Conservation (phyloP, 2,797 vertebrate species). For the Chromobotia macracanthus region DNA sequence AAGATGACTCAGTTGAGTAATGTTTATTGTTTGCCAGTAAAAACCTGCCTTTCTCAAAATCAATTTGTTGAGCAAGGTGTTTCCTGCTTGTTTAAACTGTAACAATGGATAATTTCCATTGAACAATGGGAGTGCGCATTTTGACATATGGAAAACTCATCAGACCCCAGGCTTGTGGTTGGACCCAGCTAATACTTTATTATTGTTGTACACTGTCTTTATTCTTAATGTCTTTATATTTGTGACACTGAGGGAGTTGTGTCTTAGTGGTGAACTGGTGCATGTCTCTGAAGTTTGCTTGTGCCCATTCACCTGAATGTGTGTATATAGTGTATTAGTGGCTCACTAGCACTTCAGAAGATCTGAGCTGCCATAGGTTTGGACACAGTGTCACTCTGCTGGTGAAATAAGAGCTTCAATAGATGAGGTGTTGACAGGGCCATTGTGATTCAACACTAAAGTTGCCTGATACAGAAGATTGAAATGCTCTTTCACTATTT, state of each 20-base stretch:
- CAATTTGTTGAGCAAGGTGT: conserved; percentile 76
- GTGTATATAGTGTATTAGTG: not conserved
- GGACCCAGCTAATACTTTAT: not conserved
- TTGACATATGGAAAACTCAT: conserved; percentile 77
- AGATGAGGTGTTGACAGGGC: conserved; percentile 68
- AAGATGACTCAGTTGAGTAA: conserved; percentile 62
- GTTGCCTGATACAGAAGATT: conserved; percentile 52
- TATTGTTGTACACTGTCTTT: not conserved
- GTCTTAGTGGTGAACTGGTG: not conserved
- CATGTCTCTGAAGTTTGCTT: conserved; percentile 14
- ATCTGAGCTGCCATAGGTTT: not conserved
- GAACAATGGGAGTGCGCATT: conserved; percentile 73
- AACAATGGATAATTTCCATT: conserved; percentile 81
- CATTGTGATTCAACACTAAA: conserved; percentile 62
- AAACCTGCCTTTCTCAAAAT: conserved; percentile 62
- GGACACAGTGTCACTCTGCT: conserved; percentile 10
- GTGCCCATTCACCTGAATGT: conserved; percentile 19
- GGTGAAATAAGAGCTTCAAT: conserved; percentile 57
- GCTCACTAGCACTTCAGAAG: conserved; percentile 15
- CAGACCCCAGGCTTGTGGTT: conserved; percentile 50
- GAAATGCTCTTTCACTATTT: conserved; percentile 50
- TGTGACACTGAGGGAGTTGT: not conserved
- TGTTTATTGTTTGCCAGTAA: conserved; percentile 54
- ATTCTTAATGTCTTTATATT: not conserved
- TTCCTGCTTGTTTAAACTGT: conserved; percentile 72